These are phyloP conservation scores for Oncorhynchus keta DNA, from an alignment of 2,113 vertebrate species.

Conservation along the genomic window DNA sequence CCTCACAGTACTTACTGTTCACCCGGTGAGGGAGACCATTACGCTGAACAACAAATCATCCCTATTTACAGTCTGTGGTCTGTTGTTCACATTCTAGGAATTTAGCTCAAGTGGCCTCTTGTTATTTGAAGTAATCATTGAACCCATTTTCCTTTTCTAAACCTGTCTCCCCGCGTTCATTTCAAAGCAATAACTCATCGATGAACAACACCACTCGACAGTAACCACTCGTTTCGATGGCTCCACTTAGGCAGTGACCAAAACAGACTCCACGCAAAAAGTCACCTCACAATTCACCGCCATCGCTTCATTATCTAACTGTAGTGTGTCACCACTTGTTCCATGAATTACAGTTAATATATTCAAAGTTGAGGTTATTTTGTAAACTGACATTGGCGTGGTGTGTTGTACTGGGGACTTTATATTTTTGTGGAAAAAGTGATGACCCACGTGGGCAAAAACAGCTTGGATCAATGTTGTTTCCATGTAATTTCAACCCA, in stretches of 20 bases:
- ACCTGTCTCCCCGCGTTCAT: conserved; percentile 68
- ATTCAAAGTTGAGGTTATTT: neutral
- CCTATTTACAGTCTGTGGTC: conserved; percentile 62
- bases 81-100: conserved; percentile 69
- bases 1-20: conserved; percentile 5
- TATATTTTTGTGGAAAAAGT: too few relatives aligned
- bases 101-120: conserved; percentile 73
- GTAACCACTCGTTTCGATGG: conserved; percentile 68
- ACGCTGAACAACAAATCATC: conserved; percentile 48
- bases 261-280: conserved; percentile 66
- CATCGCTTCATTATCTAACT: conserved; percentile 26
- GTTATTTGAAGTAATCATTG: conserved; percentile 74
- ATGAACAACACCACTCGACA: conserved; percentile 66
- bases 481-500: too few relatives aligned
- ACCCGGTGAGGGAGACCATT: conserved; percentile 30
- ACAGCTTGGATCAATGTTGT: too few relatives aligned
- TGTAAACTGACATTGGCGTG: neutral
- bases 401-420: neutral
- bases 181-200: conserved; percentile 76
- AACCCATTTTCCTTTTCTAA: conserved; percentile 73
- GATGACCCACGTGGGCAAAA: too few relatives aligned
- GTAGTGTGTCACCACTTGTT: conserved; percentile 46
- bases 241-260: conserved; percentile 69
- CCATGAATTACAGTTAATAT: conserved; percentile 31
- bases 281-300: conserved; percentile 51